Conservation (phyloP, 53 echinoderm and acorn worm species). For the Temnopleurus reevesii region DNA sequence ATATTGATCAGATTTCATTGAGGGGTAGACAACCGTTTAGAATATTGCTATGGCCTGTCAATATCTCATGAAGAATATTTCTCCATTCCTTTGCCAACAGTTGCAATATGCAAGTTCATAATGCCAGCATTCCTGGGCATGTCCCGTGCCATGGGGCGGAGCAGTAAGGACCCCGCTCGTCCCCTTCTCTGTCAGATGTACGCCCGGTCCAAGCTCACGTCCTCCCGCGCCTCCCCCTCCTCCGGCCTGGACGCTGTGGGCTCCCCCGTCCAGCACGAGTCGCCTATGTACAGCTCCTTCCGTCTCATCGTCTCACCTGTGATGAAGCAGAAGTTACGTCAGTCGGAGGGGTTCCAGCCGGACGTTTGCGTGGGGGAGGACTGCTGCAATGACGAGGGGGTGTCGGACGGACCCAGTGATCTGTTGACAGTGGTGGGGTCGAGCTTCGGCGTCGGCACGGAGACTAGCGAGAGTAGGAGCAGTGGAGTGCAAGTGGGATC, state of each 20-base stretch:
- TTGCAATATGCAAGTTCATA: conserved; percentile 61
- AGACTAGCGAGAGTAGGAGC: conserved; percentile 48
- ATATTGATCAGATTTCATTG: no score
- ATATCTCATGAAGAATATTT: no score
- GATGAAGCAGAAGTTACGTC: conserved; percentile 67
- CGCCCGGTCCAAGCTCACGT: conserved; percentile 56
- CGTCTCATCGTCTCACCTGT: conserved; percentile 90
- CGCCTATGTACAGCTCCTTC: conserved; percentile 83
- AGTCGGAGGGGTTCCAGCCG: not conserved
- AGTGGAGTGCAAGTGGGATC: conserved; percentile 27
- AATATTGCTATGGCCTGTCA: no score
- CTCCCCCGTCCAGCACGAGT: not conserved
- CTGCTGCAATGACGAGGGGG: conserved; percentile 49
- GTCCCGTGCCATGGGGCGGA: conserved; percentile 77
- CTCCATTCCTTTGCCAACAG: conserved; percentile 37
- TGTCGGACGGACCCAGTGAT: conserved; percentile 61
- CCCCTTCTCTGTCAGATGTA: conserved; percentile 82
- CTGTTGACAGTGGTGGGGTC: conserved; percentile 71
- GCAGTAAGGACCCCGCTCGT: conserved; percentile 54
- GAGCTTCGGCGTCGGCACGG: conserved; percentile 61
- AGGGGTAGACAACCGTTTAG: no score
- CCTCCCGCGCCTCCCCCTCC: not conserved
- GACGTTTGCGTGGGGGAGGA: not conserved
- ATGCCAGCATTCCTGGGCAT: conserved; percentile 89
- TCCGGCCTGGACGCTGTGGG: conserved; percentile 1